Percentiles rank a stretch among this genome's conserved stretches.
Conservation (phyloP, 2,797 vertebrate genomes). For the Clarias pachynema region DNA sequence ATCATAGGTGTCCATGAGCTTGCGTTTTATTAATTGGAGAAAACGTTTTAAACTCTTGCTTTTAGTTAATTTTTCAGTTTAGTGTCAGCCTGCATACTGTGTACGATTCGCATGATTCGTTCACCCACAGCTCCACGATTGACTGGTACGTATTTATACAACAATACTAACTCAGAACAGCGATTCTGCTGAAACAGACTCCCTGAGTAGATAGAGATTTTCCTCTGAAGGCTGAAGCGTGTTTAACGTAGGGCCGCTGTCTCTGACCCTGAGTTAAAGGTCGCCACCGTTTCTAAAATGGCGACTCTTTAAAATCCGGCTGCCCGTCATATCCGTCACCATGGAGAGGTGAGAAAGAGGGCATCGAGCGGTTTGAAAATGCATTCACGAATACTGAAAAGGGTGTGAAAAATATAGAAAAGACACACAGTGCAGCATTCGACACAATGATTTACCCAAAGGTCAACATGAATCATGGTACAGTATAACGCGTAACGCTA, state of each 20-base stretch:
- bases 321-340: slow-evolving; percentile 5
- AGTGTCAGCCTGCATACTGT: background rate
- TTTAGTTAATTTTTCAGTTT: background rate
- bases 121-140: background rate
- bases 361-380: background rate
- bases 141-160: background rate
- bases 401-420: background rate
- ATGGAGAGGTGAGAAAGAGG: background rate
- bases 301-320: slow-evolving; percentile 1
- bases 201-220: slow-evolving; percentile 9
- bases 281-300: background rate
- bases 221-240: background rate
- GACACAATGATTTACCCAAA: background rate
- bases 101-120: background rate
- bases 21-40: no score
- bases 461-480: background rate
- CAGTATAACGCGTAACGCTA: background rate
- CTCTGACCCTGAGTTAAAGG: slow-evolving; percentile 9
- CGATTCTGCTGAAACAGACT: background rate
- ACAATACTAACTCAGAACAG: background rate
- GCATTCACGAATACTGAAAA: background rate
- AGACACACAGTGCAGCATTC: background rate
- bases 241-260: background rate
- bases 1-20: background rate
- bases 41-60: background rate